A percentile compares a stretch with the other conserved stretches of the same genome.
Evolutionary conservation across 23 tunicate species (phyloP).

Genomic region (Styela clava): DNA sequence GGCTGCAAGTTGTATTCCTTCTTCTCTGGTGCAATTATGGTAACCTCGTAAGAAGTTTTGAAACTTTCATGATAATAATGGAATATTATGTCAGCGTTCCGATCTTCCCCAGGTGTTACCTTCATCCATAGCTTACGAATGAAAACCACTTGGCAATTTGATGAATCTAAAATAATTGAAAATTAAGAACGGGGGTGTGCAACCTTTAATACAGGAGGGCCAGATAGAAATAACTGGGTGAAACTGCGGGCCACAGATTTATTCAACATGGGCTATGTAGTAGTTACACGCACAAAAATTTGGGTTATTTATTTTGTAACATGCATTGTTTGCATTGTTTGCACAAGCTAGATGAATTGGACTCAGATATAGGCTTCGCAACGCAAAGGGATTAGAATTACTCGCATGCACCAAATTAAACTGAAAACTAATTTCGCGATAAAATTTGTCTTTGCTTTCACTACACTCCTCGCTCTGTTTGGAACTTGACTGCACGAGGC

Average conservation of each 20-base stretch:
- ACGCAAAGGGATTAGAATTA: too few species aligned
- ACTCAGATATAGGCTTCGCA: too few species aligned
- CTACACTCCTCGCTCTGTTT: too few species aligned
- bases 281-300: background rate
- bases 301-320: too few species aligned
- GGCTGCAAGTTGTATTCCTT: constrained; percentile 79
- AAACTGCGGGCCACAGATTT: too few species aligned
- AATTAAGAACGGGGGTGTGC: background rate
- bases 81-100: constrained; percentile 95
- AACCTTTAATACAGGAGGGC: background rate
- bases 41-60: constrained; percentile 91
- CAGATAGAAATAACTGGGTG: too few species aligned
- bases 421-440: too few species aligned
- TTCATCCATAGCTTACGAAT: constrained; percentile 97
- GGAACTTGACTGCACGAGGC: too few species aligned
- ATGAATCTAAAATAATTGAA: background rate
- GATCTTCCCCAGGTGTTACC: constrained; percentile 88
- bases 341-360: background rate
- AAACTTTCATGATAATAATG: constrained; percentile 89
- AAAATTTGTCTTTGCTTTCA: too few species aligned
- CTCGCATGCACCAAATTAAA: too few species aligned
- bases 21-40: constrained; percentile 82
- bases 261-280: too few species aligned
- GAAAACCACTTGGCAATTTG: constrained; percentile 85
- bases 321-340: background rate